Conservation (phyloP, 2,888 invertebrate genomes). For the Campopleginae sp. region DNA sequence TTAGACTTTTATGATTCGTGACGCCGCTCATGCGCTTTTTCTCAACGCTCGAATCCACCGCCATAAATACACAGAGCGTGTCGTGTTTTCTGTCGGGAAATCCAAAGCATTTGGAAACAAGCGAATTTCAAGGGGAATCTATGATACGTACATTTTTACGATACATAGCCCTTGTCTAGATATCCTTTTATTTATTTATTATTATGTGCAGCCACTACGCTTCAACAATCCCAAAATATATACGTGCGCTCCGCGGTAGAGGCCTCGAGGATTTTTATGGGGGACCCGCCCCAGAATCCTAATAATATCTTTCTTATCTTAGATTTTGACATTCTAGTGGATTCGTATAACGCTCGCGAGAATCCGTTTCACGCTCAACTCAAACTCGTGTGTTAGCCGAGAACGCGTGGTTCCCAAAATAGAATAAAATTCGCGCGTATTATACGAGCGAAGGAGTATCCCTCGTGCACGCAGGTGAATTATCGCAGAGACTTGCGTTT, state of each 20-base stretch:
- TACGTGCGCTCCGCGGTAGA: background rate
- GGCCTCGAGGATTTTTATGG: background rate
- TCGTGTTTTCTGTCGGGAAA: background rate
- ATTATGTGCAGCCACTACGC: background rate
- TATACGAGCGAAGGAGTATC: constrained; percentile 42
- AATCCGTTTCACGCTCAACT: constrained; percentile 44
- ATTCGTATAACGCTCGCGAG: constrained; percentile 41
- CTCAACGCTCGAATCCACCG: background rate
- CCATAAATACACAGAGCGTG: background rate
- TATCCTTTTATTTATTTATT: background rate
- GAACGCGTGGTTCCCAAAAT: constrained; percentile 57
- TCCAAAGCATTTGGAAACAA: constrained; percentile 7
- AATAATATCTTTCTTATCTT: constrained; percentile 41
- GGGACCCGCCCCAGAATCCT: constrained; percentile 23
- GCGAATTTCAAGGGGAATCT: background rate
- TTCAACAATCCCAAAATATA: background rate
- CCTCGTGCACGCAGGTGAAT: constrained; percentile 54
- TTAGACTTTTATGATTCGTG: background rate
- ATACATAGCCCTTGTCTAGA: background rate
- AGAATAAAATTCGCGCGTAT: constrained; percentile 53
- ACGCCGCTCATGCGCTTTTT: background rate
- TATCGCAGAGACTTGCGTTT: constrained; percentile 26
- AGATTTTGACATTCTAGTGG: constrained; percentile 47
- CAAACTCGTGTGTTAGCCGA: constrained; percentile 25
- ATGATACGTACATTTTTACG: constrained; percentile 1